phyloP scores from a whole-genome alignment of 1,140 invertebrate species.

The Leptoteleia sp. region DNA sequence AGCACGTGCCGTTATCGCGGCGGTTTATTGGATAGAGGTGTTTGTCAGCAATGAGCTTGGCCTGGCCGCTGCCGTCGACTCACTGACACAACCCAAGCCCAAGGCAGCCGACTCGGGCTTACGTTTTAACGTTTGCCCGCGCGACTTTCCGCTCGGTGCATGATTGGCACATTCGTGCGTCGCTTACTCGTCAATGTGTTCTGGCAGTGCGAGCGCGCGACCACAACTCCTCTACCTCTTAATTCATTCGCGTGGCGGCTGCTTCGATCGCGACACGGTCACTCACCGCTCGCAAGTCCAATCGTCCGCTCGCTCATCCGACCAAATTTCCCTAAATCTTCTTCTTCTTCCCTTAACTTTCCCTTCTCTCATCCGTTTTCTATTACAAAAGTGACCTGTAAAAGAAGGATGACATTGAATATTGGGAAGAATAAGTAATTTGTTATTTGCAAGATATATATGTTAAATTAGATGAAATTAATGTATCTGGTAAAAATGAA shows the following conservation, averaged over 20 bases:
- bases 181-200: conserved; percentile 31
- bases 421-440: too few relatives aligned
- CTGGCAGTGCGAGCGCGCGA: background rate
- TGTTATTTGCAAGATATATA: too few relatives aligned
- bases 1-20: conserved; percentile 6
- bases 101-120: conserved; percentile 59
- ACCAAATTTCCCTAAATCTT: too few relatives aligned
- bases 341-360: too few relatives aligned
- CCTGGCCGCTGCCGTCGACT: conserved; percentile 66
- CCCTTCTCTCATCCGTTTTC: too few relatives aligned
- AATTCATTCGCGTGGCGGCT: conserved; percentile 6
- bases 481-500: too few relatives aligned
- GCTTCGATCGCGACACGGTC: conserved; percentile 10
- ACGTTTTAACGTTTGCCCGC: too few relatives aligned
- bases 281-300: conserved; percentile 11
- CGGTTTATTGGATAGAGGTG: conserved; percentile 7
- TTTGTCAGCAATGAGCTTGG: conserved; percentile 57
- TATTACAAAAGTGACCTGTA: too few relatives aligned
- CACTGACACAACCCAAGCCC: conserved; percentile 69
- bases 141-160: conserved; percentile 69
- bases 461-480: too few relatives aligned
- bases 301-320: too few relatives aligned
- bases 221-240: too few relatives aligned
- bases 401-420: too few relatives aligned
- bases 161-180: conserved; percentile 46